phyloP scores from a whole-genome alignment of 2,797 vertebrate genomes.

The Lycodopsis pacificus region DNA sequence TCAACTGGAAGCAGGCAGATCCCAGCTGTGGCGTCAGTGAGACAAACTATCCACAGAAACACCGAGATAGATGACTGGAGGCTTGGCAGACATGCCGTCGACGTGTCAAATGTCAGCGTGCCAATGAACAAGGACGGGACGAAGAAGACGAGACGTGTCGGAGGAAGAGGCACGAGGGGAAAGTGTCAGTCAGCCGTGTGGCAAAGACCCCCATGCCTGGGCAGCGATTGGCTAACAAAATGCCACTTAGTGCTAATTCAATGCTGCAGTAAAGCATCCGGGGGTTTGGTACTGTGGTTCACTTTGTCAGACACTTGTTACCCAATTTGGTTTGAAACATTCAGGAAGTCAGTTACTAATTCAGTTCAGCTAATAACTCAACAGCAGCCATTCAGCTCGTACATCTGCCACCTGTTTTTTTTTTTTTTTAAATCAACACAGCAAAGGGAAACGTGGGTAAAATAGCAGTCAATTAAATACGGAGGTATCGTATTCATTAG shows the following conservation, averaged over 20 bases:
- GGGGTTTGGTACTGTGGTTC: background rate
- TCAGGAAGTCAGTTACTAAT: conserved; percentile 4
- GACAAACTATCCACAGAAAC: conserved; percentile 42
- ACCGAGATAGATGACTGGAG: conserved; percentile 13
- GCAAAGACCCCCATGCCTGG: conserved; percentile 42
- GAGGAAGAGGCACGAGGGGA: conserved; percentile 25
- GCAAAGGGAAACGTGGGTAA: conserved; percentile 2
- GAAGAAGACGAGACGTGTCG: conserved; percentile 34
- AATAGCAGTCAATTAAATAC: conserved; percentile 23
- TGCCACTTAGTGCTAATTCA: background rate
- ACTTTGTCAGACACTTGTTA: background rate
- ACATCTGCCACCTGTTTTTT: background rate
- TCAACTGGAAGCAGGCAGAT: conserved; percentile 46
- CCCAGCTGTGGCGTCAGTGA: conserved; percentile 30
- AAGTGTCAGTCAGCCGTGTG: conserved; percentile 41
- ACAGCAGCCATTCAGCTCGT: background rate
- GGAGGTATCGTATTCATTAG: conserved; percentile 20
- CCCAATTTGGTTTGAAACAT: conserved; percentile 6
- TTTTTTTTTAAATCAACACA: background rate
- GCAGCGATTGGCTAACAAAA: conserved; percentile 32
- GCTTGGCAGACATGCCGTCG: conserved; percentile 29
- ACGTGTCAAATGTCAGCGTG: conserved; percentile 53
- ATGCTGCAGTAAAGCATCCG: background rate
- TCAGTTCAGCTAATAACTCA: background rate
- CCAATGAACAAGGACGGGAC: conserved; percentile 48